Evolutionary conservation across 1,140 invertebrate species (phyloP), one percentile per base, ranked within the genome.

Genomic region (Hypothenemus hampei): DNA sequence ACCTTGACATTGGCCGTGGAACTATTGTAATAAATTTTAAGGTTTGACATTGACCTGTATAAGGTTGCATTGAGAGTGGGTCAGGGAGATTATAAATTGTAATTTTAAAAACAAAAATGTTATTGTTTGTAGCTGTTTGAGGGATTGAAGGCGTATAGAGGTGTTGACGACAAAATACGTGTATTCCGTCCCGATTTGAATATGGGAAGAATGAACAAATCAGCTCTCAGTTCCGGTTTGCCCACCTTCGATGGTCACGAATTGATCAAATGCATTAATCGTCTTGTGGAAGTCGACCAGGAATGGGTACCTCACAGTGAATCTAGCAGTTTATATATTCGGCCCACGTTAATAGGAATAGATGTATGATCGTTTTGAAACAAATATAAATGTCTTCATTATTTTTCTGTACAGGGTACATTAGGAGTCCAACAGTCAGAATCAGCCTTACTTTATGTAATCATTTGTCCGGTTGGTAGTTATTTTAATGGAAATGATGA

Each of bases 101-200:
- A n/a, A n/a, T n/a, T n/a, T n/a, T n/a, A n/a, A n/a, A n/a, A n/a
- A n/a, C n/a, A n/a, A n/a, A n/a, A n/a, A n/a, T n/a, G n/a, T n/a
- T n/a, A n/a, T n/a, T 76, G 77, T 18, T 48, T 48, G 51, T 74
- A 98, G 93, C 75, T 98, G 49, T 99, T 99, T 69, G 97, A 99
- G 83, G 97, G 97, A 37, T 84, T 98, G 83, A 99, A 99, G 76
- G 95, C 95, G 0, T 98, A 93, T 70, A 81, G 93, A 67, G 93
- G 94, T n/a, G 77, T 82, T 4, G 95, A 98, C 74, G 89, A 89
- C 39, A 89, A 87, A 76, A 91, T 99, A 46, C 78, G 94, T 60
- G 73, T 99, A 57, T 99, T 99, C 73, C 82, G 97, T 46, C 96
- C 97, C 3, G 86, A 97, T 31, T 74, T 94, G 64, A 99, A 99